Evolutionary conservation across 2,113 vertebrate genomes (phyloP).

Genomic region (Plecotus auritus): DNA sequence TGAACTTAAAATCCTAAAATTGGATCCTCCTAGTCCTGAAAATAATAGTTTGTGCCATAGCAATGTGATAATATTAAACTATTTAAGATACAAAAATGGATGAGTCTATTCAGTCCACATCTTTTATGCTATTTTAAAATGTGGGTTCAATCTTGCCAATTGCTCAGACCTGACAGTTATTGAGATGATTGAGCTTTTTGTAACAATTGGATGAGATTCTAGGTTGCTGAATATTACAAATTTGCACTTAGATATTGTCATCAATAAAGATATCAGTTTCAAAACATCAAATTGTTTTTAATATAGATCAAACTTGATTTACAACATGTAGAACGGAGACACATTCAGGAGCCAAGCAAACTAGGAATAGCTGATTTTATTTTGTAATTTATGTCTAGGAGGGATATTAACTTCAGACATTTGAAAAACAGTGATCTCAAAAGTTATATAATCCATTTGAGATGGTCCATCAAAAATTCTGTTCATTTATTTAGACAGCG

Average conservation of each 20-base stretch:
- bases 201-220: not conserved
- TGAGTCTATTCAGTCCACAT: not conserved
- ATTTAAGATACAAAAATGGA: not conserved
- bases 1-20: not conserved
- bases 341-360: not conserved
- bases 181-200: not conserved
- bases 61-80: not conserved
- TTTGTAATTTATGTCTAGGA: not conserved
- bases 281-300: slow-evolving; percentile 8
- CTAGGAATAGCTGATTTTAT: not conserved
- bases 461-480: not conserved
- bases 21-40: not conserved
- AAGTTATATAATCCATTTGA: not conserved
- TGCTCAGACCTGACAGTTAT: not conserved
- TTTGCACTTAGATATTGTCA: not conserved
- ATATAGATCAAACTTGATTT: not conserved
- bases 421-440: not conserved
- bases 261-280: not conserved
- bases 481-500: not conserved
- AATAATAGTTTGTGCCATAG: not conserved
- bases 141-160: not conserved
- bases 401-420: not conserved
- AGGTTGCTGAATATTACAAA: not conserved
- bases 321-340: not conserved
- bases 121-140: not conserved